Base-by-base conservation (phyloP, 2,888 invertebrate genomes). In the Aleiodes testaceus region DNA sequence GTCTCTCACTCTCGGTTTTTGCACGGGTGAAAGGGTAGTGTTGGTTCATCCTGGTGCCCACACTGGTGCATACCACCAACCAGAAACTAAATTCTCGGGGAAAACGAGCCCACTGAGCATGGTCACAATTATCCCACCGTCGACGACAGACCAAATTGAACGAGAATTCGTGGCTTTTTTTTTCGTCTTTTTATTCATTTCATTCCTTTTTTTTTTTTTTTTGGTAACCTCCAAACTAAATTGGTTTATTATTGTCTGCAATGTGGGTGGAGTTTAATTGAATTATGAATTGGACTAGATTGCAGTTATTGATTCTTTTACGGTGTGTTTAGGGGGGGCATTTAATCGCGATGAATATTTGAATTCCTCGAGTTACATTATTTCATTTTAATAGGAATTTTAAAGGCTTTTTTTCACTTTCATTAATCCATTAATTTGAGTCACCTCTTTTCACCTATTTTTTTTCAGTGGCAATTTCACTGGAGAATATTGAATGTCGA, bases 41-140 rank as follows among this genome's bases (percentile, higher is more conserved):
- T 36, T 42, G 59, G 59, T 11, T 36, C 36, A 36, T 42, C 7
- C 36, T 59, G 36, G 59, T 59, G 66, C 49, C 66, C 69, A 47
- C 73, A 73, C 72, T 68, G 71, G 72, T 59, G 65, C 22, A 30
- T 70, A 74, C 72, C 75, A 67, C 77, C 78, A 81, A 79, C 80
- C 79, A 78, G 81, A 79, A 82, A 82, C 84, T 82, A 82, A 85
- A 84, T 83, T 84, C 82, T 79, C 81, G 78, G 68, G 73, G 76
- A 36, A 81, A 82, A 85, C 81, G 80, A 84, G 81, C 78, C 79
- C 81, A 78, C 80, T 78, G 83, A 81, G 84, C 81, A 83, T 79
- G 80, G 79, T 82, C 80, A 81, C 85, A 85, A 85, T 85, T 84
- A 85, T 81, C 77, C 73, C 11, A 30, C 14, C 77, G 77, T 79